Evolutionary conservation across 2,113 vertebrate genomes (phyloP), one percentile per base, ranked within the genome.

Genomic region (Leptosomus discolor): DNA sequence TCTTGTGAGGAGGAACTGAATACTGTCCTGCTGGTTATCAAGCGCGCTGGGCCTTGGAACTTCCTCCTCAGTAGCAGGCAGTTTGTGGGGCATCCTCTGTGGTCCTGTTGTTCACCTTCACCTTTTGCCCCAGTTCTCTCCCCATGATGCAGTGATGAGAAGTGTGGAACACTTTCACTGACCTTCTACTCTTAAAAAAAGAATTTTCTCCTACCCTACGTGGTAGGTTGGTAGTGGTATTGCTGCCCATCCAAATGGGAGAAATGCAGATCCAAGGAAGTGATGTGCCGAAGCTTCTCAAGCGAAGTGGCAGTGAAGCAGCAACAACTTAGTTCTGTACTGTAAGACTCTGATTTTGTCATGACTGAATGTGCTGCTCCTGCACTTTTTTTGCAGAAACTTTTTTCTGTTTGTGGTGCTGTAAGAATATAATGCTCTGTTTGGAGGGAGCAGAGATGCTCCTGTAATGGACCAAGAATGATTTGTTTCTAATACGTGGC

Each of bases 141-240:
- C 34, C 15, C n/a, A 32, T 32, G 56, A 48, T 11, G 56, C 29
- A 26, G 1, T 4, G 1, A 15, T 20, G n/a, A 78, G n/a, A n/a
- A 50, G 23, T 9, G 18, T 43, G 64, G 43, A 19, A 14, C 9
- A 2, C 34, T 70, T 82, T 5, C 11, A 15, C 15, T 46, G 26
- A 9, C 48, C 11, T 19, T 6, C 37, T 29, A 2, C 26, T 68
- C 8, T 0, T n/a, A 1, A 39, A 12, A 7, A 15, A 29, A 37
- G 6, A 3, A 1, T 37, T 71, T 68, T 51, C n/a, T 36, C 29
- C 29, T 85, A 2, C 15, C 5, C 12, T 24, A 0, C 1, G 0
- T 3, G 21, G 22, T 5, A 15, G 51, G 58, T 8, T 51, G 45
- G 26, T 36, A 26, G 9, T 36, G 24, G 8, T 32, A 5, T 37